These are phyloP conservation scores for Drosophila athabasca DNA, from an alignment of 1,140 invertebrate genomes.

Conservation along the genomic window DNA sequence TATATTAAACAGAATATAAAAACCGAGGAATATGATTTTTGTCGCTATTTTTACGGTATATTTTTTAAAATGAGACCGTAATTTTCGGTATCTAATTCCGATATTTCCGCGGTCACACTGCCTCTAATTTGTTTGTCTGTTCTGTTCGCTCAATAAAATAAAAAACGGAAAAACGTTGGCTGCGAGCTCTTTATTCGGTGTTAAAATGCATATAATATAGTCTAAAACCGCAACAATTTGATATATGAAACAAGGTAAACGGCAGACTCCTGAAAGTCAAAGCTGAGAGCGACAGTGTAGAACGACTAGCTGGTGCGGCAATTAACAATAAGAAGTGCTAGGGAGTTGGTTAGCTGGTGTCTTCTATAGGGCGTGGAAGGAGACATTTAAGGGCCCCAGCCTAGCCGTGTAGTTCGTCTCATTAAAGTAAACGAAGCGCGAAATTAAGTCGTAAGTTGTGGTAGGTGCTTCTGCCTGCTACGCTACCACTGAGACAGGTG, in stretches of 20 bases:
- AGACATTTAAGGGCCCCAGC: slow-evolving; percentile 17
- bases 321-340: slow-evolving; percentile 66
- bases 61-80: neutral
- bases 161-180: slow-evolving; percentile 29
- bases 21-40: no score
- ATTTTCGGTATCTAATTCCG: neutral
- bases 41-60: neutral
- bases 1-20: no score
- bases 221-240: slow-evolving; percentile 47
- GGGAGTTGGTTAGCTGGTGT: slow-evolving; percentile 28
- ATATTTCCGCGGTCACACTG: no score
- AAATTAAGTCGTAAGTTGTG: slow-evolving; percentile 59
- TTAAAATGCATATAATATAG: slow-evolving; percentile 34
- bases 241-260: slow-evolving; percentile 69
- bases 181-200: slow-evolving; percentile 9
- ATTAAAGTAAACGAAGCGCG: slow-evolving; percentile 68
- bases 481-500: slow-evolving; percentile 40
- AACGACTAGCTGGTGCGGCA: slow-evolving; percentile 27
- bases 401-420: slow-evolving; percentile 21
- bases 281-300: slow-evolving; percentile 40
- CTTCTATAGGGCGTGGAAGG: slow-evolving; percentile 66
- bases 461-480: slow-evolving; percentile 11
- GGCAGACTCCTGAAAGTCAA: slow-evolving; percentile 54
- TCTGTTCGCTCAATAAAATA: slow-evolving; percentile 30
- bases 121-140: slow-evolving; percentile 38